Evolutionary conservation across 2,797 vertebrate genomes (phyloP).

Genomic region (Takifugu ocellatus): DNA sequence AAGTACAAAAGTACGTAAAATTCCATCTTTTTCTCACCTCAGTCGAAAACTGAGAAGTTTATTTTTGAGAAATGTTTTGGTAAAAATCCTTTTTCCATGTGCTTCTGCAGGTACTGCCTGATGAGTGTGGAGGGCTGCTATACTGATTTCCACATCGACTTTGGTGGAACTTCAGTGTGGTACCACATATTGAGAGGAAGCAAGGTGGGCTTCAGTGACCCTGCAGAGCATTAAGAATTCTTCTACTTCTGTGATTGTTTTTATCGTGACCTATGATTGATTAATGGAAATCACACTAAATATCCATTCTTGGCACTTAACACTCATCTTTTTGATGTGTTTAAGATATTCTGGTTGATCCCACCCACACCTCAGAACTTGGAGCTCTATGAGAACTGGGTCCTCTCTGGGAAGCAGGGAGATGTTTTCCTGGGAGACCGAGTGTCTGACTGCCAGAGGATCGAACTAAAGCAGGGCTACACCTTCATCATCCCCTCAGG

Average conservation of each 20-base stretch:
- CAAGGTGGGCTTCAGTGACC: conserved; percentile 77
- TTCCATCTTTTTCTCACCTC: neutral
- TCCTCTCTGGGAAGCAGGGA: conserved; percentile 95
- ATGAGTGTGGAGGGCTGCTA: conserved; percentile 99
- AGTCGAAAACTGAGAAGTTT: neutral
- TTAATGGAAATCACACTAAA: too few relatives aligned
- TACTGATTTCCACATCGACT: conserved; percentile 98
- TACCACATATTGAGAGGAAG: conserved; percentile 94
- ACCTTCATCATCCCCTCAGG: conserved; percentile 97
- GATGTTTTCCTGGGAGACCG: conserved; percentile 94
- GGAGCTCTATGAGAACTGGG: conserved; percentile 97
- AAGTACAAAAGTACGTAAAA: conserved; percentile 91
- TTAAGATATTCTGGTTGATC: conserved; percentile 95
- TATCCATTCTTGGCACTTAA: too few relatives aligned
- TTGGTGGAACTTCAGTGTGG: conserved; percentile 97
- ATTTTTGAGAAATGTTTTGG: too few relatives aligned
- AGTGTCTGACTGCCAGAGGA: conserved; percentile 90
- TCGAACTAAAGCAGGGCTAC: conserved; percentile 92
- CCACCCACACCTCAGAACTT: conserved; percentile 93
- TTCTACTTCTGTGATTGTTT: too few relatives aligned
- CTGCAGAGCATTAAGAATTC: neutral
- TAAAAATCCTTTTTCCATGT: too few relatives aligned
- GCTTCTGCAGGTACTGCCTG: conserved; percentile 85
- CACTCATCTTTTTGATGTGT: too few relatives aligned
- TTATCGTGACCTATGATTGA: too few relatives aligned